Base-by-base conservation (phyloP, 2,113 vertebrate genomes). In the Bubalus kerabau region DNA sequence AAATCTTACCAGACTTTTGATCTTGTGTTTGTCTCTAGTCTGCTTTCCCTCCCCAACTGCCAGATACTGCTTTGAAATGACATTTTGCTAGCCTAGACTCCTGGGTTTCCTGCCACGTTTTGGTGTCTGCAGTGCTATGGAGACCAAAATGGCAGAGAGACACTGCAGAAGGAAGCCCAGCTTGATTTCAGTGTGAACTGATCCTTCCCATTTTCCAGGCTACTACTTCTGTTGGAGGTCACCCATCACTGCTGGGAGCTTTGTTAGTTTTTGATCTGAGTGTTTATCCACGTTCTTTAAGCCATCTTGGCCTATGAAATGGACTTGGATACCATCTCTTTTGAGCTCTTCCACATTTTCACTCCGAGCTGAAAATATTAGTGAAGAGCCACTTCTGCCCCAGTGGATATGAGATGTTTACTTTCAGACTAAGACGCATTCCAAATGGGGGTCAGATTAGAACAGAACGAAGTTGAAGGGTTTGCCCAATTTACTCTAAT, bases 231-330 rank as follows among this genome's bases (percentile, higher is more conserved):
- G 7, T 19, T 84, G 60, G 76, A 94, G 43, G 85, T 81, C 30
- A 87, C 28, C 12, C 15, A 24, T n/a, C 19, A 28, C 32, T 26
- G 28, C 56, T 50, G 81, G 32, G 30, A 62, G 28, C 56, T 87
- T 81, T 94, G 48, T 87, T 54, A 87, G 19, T 59, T 76, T 91
- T 43, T 14, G 13, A 81, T 43, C 52, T 95, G 86, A 87, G 50
- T 86, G 56, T 96, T 94, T 96, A 84, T 9, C 8, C 57, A 78
- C 87, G n/a, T 85, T 32, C 36, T 94, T 64, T 82, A 85, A 96
- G 59, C 85, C 87, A 90, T 67, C 54, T 90, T 86, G 92, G 93
- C 15, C 48, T 67, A 5, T 54, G 17, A 30, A 16, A 50, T 59
- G 74, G 28, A 71, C 62, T 71, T 54, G 36, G 46, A 46, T 23